These are phyloP conservation scores for Colistium nudipinnis DNA, from an alignment of 2,113 vertebrate genomes.

Conservation along the genomic window DNA sequence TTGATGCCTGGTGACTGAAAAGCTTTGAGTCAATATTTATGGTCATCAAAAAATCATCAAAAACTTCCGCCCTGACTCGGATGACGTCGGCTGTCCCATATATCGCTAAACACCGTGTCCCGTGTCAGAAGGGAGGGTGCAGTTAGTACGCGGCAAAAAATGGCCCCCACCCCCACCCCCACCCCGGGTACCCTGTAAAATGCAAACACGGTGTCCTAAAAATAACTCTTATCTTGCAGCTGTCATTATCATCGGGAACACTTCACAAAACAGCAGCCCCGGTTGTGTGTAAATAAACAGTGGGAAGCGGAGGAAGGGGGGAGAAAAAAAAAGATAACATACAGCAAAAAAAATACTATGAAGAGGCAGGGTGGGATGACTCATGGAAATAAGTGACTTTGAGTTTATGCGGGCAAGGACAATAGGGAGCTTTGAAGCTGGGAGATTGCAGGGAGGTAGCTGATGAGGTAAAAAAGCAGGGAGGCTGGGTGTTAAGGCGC, in stretches of 20 bases:
- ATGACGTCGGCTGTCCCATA: constrained; percentile 38
- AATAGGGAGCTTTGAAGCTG: constrained; percentile 78
- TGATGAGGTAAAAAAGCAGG: constrained; percentile 63
- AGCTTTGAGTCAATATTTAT: constrained; percentile 59
- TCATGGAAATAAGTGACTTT: constrained; percentile 79
- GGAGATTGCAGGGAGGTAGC: constrained; percentile 62
- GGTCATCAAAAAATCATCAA: constrained; percentile 41
- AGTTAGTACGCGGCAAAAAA: constrained; percentile 50
- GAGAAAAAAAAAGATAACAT: constrained; percentile 75
- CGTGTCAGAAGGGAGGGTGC: constrained; percentile 47
- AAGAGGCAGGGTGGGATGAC: constrained; percentile 74
- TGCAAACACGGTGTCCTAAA: constrained; percentile 76
- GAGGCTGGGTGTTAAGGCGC: constrained; percentile 48
- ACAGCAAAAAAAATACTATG: constrained; percentile 68
- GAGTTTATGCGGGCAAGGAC: constrained; percentile 75
- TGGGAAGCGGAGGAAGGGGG: constrained; percentile 59
- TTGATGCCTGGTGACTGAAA: constrained; percentile 38
- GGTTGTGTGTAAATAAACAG: constrained; percentile 75
- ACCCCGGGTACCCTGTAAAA: constrained; percentile 54
- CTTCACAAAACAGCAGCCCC: constrained; percentile 76
- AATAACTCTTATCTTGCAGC: constrained; percentile 79
- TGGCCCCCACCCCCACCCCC: constrained; percentile 47
- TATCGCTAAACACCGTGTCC: constrained; percentile 33
- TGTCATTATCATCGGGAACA: constrained; percentile 77
- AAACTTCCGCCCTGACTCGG: constrained; percentile 44